Base-by-base conservation (phyloP, 2,797 vertebrate genomes). In the Galago senegalensis region DNA sequence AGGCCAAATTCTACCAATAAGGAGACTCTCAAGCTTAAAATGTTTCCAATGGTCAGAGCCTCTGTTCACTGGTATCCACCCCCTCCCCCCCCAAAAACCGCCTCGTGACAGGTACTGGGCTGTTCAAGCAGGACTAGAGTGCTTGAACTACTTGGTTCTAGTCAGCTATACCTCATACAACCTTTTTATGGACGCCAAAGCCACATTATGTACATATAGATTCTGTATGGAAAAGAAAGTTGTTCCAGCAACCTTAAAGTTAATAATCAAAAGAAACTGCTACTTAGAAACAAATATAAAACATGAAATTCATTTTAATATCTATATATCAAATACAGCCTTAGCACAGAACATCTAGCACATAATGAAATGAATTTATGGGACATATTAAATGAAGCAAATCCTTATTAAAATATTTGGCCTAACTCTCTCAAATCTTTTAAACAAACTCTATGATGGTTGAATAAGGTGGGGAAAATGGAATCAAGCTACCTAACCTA, bases 261-360 rank as follows among this genome's bases (percentile, higher is more conserved):
- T 95, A 97, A 89, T 94, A 97, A 88, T 95, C 93, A 97, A 97
- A 97, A 98, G 97, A 98, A 96, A 23, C 63, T 95, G 91, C 97
- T 97, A 95, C 97, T 98, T 87, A 98, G 97, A 98, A 95, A 97
- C 97, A 98, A 98, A 98, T 97, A 94, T 95, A 98, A 98, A 98
- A 98, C 93, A 93, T 82, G 95, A 93, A 25, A 76, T 76, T 87
- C 96, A 96, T 93, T 98, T 98, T 97, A 98, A 98, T 98, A 89
- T 97, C 65, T 92, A 97, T 96, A 96, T 97, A 97, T 88, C 96
- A 97, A 96, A 98, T 96, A 98, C 89, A 98, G 89, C 82, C 93
- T 98, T 89, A 94, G 81, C 84, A 97, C 13, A 97, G n/a, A 97
- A 96, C 95, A 93, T 97, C 98, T 96, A 96, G 93, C 94, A 94